Evolutionary conservation across 2,113 vertebrate species (phyloP), one percentile per base, ranked within the genome.

Genomic region (Athene cunicularia): DNA sequence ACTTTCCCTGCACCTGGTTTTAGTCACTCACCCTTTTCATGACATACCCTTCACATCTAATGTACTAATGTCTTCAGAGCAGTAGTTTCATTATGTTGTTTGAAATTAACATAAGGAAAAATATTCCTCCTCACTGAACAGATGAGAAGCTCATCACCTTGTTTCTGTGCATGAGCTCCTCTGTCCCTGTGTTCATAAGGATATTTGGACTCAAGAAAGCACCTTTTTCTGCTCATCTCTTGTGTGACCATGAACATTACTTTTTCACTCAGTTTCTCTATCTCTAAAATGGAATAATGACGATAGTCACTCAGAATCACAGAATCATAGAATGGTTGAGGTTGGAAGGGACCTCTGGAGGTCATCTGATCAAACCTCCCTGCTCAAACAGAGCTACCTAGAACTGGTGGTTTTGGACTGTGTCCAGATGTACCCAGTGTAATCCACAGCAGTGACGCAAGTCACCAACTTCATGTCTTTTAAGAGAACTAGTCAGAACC

Each of bases 311-410:
- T 11, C 23, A 66, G 43, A 67, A 55, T 55, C 43, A 77, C 45
- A 56, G 62, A 62, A 24, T 2, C 22, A 27, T 23, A 20, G 58
- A 47, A 37, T 18, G 14, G 7, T 19, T 62, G 74, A 79, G 14
- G 21, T 14, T 76, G 72, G 26, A 21, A 76, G 26, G 9, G 39
- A 32, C 32, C 14, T 75, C 35, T 85, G 59, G 58, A 72, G 28
- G 15, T 11, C 0, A 1, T 14, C 22, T 71, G 49, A 26, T 59
- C 26, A 53, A 73, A 24, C 4, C 1, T 6, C 8, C 12, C 21
- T 74, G 60, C 60, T 71, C 23, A 75, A 43, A 18, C 24, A 94
- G 2, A 26, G 26, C 4, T 12, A 49, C 27, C n/a, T 58, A 24
- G 5, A 82, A 30, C 18, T 0, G 5, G 10, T 53, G 82, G 17